Evolutionary conservation across 2,888 invertebrate genomes (phyloP).

Genomic region (Lutraria lutraria): DNA sequence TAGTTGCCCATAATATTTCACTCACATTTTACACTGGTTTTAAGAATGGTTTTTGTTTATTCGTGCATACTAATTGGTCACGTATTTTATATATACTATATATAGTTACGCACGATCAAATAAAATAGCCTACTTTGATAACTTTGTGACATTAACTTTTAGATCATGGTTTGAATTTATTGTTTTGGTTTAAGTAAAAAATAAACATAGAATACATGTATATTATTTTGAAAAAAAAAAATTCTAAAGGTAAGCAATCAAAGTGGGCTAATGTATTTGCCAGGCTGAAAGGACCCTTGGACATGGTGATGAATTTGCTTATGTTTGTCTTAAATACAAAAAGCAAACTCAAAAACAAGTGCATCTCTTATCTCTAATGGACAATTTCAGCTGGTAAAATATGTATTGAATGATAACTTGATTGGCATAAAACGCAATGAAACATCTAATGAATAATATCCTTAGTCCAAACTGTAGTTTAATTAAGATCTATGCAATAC

Average conservation of each 20-base stretch:
- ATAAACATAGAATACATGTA: no score
- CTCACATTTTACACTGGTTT: constrained; percentile 33
- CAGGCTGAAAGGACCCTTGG: background rate
- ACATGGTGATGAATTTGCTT: background rate
- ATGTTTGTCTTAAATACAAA: background rate
- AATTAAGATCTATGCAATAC: no score
- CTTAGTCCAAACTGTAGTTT: no score
- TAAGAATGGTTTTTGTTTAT: constrained; percentile 39
- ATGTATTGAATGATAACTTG: background rate
- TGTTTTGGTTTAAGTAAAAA: no score
- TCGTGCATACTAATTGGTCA: constrained; percentile 46
- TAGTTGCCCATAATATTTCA: constrained; percentile 23
- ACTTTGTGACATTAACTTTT: background rate
- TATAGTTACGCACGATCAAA: constrained; percentile 33
- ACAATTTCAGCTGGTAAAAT: background rate
- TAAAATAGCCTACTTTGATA: constrained; percentile 18
- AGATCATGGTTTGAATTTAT: background rate
- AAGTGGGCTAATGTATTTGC: background rate
- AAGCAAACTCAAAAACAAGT: background rate
- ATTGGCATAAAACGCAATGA: background rate
- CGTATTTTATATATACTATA: constrained; percentile 18
- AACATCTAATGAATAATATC: background rate
- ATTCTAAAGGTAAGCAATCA: background rate
- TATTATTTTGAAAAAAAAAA: background rate
- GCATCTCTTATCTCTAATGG: background rate